Conservation (phyloP, 2,113 vertebrate species). For the Gopherus flavomarginatus region DNA sequence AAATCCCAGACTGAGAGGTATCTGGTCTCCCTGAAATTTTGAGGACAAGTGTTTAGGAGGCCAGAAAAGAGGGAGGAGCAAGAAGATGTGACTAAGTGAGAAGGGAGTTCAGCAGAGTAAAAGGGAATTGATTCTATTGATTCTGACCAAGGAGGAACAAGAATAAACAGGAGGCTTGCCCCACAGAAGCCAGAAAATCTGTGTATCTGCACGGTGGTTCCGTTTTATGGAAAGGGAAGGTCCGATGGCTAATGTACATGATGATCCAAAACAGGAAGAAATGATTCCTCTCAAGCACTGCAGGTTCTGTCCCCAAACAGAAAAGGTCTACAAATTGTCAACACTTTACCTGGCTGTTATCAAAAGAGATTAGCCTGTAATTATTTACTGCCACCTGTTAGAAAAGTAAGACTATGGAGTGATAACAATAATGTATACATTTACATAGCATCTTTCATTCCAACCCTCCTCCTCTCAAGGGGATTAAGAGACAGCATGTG, state of each 20-base stretch:
- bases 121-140: background rate
- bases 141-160: background rate
- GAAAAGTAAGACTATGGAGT: constrained; percentile 25
- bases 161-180: background rate
- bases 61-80: background rate
- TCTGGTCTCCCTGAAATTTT: background rate
- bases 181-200: background rate
- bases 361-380: constrained; percentile 16
- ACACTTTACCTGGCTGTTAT: background rate
- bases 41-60: background rate
- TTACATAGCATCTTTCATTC: background rate
- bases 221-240: background rate
- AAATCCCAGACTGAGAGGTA: background rate
- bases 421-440: background rate
- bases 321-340: background rate
- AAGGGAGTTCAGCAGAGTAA: background rate
- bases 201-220: background rate
- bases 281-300: accelerated
- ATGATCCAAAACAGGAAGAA: accelerated
- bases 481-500: constrained; percentile 1
- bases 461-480: background rate
- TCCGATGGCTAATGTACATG: accelerated
- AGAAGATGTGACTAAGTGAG: background rate
- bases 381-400: constrained; percentile 51
- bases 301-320: background rate